phyloP scores from a whole-genome alignment of 2,888 invertebrate species.

The Lordiphosa andalusiaca region DNA sequence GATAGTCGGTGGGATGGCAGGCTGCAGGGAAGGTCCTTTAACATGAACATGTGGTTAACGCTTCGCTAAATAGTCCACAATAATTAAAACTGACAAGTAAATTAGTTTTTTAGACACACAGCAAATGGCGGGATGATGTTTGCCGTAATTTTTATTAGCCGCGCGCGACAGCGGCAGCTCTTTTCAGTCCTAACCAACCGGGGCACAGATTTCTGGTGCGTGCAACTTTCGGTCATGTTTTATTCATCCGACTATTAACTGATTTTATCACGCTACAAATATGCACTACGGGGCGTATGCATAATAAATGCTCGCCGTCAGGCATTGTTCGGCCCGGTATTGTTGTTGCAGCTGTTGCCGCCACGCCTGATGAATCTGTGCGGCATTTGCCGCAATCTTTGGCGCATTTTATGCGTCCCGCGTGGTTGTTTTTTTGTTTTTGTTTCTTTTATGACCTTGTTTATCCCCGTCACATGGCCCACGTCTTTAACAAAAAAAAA shows the following conservation, averaged over 20 bases:
- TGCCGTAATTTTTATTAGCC: neutral
- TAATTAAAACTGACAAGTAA: constrained; percentile 74
- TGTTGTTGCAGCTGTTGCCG: constrained; percentile 26
- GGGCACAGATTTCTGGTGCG: constrained; percentile 1
- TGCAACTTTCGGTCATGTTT: constrained; percentile 47
- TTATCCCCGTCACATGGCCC: constrained; percentile 70
- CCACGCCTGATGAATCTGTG: constrained; percentile 48
- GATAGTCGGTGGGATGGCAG: neutral
- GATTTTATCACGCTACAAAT: constrained; percentile 75
- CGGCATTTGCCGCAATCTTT: constrained; percentile 42
- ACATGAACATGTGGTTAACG: constrained; percentile 38
- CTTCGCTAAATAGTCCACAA: constrained; percentile 57
- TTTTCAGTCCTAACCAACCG: constrained; percentile 1
- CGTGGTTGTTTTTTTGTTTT: constrained; percentile 30
- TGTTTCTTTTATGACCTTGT: constrained; percentile 60
- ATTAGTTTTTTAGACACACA: constrained; percentile 52
- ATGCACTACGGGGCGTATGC: constrained; percentile 72
- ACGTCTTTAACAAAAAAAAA: constrained; percentile 52
- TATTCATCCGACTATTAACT: constrained; percentile 70
- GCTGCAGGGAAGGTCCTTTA: neutral
- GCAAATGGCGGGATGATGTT: neutral
- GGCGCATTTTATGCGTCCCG: constrained; percentile 39
- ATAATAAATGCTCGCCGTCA: constrained; percentile 58
- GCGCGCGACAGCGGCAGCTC: neutral
- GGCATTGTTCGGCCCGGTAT: constrained; percentile 42